phyloP scores from a whole-genome alignment of 2,888 invertebrate genomes.

The Andrena camellia region DNA sequence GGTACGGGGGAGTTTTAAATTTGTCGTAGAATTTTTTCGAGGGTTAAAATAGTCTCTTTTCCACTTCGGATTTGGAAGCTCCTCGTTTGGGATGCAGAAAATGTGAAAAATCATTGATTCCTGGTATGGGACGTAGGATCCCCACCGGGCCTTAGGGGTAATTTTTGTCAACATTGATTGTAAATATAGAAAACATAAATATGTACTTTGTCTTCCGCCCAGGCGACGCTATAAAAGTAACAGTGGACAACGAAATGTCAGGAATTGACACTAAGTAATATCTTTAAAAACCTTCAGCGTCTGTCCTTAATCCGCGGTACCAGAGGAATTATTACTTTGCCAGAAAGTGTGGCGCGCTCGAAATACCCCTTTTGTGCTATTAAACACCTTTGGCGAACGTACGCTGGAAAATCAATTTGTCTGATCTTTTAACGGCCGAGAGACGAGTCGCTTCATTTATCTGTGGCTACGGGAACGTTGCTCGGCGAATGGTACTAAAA shows the following conservation, averaged over 20 bases:
- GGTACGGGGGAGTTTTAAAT: not conserved
- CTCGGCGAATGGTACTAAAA: constrained; percentile 7
- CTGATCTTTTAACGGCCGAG: not conserved
- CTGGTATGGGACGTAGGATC: too few relatives aligned
- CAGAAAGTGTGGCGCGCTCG: not conserved
- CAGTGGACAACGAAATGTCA: not conserved
- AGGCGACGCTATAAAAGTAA: not conserved
- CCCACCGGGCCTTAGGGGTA: too few relatives aligned
- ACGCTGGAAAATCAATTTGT: constrained; percentile 1
- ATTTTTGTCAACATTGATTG: too few relatives aligned
- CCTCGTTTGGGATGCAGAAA: not conserved
- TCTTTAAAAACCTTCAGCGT: not conserved
- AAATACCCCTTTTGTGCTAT: not conserved
- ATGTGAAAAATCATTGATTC: not conserved
- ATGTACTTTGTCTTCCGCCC: not conserved
- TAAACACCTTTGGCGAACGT: not conserved
- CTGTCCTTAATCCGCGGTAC: not conserved
- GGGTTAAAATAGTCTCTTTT: constrained; percentile 2
- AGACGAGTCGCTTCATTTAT: constrained; percentile 17
- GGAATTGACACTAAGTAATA: not conserved
- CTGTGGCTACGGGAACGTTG: not conserved
- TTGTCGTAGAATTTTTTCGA: not conserved
- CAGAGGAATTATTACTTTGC: not conserved
- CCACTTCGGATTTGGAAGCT: not conserved
- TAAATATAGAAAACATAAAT: too few relatives aligned